These are phyloP conservation scores for Dorcus parallelipipedus DNA, from an alignment of 2,888 invertebrate species.

Conservation along the genomic window DNA sequence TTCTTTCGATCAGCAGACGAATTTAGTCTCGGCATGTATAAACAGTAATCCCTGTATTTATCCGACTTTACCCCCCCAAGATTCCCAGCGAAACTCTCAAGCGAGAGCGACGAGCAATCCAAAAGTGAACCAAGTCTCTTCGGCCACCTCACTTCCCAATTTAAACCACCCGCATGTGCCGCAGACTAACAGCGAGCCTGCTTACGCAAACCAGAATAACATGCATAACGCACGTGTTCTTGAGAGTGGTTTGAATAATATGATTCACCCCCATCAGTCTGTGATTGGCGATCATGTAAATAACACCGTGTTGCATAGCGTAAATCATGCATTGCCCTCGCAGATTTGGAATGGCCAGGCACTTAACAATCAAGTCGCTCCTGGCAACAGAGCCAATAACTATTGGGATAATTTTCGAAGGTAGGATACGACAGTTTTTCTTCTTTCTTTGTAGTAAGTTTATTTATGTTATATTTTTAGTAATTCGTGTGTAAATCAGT, in stretches of 20 bases:
- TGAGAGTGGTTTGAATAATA: conserved; percentile 41
- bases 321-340: conserved; percentile 38
- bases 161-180: conserved; percentile 36
- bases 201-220: conserved; percentile 34
- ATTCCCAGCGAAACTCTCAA: conserved; percentile 17
- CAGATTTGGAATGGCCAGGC: conserved; percentile 53
- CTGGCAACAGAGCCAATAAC: conserved; percentile 87
- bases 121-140: conserved; percentile 36
- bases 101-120: conserved; percentile 15
- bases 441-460: no score
- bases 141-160: conserved; percentile 44
- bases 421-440: conserved; percentile 51
- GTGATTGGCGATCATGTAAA: conserved; percentile 33
- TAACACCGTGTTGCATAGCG: conserved; percentile 36
- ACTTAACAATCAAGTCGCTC: conserved; percentile 86
- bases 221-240: conserved; percentile 37
- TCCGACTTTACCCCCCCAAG: conserved; percentile 22
- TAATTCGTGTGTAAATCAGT: no score
- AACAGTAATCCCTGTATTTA: conserved; percentile 21
- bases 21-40: conserved; percentile 21
- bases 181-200: conserved; percentile 36
- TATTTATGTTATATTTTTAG: no score
- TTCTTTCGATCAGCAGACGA: conserved; percentile 21
- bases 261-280: conserved; percentile 26
- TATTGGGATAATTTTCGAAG: conserved; percentile 94